These are phyloP conservation scores for Coryphaenoides rupestris DNA, from an alignment of 2,113 vertebrate species.

Conservation along the genomic window DNA sequence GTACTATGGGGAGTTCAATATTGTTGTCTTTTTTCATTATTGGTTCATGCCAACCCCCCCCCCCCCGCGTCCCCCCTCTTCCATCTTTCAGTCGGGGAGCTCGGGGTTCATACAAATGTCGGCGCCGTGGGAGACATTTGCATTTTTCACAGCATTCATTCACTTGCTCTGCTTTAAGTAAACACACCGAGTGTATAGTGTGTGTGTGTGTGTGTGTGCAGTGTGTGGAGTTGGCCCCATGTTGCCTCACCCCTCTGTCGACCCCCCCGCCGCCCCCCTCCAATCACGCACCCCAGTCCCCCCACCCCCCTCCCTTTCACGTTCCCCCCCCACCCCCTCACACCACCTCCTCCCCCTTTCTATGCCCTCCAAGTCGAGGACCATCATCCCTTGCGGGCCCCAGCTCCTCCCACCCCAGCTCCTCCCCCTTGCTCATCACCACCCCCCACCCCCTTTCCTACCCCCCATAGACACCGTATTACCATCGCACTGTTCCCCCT, in stretches of 20 bases:
- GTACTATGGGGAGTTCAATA: slow-evolving; percentile 19
- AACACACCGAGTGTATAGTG: slow-evolving; percentile 52
- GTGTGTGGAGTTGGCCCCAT: not conserved
- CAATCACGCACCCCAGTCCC: slow-evolving; percentile 37
- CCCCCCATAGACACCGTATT: not conserved
- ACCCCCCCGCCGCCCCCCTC: not conserved
- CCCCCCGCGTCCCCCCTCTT: not conserved
- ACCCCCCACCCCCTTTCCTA: not conserved
- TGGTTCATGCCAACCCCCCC: not conserved
- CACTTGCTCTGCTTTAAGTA: slow-evolving; percentile 68
- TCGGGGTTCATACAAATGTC: slow-evolving; percentile 45
- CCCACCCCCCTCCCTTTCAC: too few species aligned
- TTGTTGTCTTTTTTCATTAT: not conserved
- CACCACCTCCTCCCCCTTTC: slow-evolving; percentile 1
- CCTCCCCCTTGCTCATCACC: slow-evolving; percentile 1
- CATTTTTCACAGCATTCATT: slow-evolving; percentile 37
- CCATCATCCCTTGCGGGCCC: slow-evolving; percentile 13
- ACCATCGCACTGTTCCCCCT: not conserved
- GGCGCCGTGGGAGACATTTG: slow-evolving; percentile 39
- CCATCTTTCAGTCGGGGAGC: slow-evolving; percentile 2
- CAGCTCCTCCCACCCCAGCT: slow-evolving; percentile 1
- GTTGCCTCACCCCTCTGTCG: not conserved
- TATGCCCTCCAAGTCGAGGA: not conserved
- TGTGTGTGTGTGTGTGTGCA: too few species aligned
- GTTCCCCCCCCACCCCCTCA: too few species aligned